These are phyloP conservation scores for Pheosia gnoma DNA, from an alignment of 2,888 invertebrate genomes.

Conservation along the genomic window DNA sequence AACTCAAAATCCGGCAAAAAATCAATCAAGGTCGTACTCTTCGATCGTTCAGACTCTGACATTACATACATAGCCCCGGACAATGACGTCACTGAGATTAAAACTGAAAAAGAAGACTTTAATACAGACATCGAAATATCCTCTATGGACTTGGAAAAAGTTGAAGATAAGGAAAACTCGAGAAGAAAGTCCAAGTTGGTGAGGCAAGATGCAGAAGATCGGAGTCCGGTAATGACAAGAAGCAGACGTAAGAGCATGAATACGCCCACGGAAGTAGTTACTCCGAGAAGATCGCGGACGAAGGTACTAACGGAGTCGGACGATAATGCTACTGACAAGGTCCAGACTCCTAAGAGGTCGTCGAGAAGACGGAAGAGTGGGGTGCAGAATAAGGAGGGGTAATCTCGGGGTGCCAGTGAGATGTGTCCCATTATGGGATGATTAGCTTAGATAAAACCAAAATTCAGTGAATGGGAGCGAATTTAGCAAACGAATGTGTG, in stretches of 20 bases:
- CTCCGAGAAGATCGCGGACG: constrained; percentile 41
- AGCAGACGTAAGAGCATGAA: constrained; percentile 56
- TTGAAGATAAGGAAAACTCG: constrained; percentile 51
- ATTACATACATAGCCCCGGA: constrained; percentile 22
- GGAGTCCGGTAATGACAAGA: constrained; percentile 39
- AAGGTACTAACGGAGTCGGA: constrained; percentile 44
- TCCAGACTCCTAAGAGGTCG: constrained; percentile 38
- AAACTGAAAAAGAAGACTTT: constrained; percentile 9
- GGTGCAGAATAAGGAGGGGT: constrained; percentile 18
- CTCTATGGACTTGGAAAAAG: constrained; percentile 42
- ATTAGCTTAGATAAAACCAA: not conserved
- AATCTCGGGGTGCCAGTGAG: constrained; percentile 15
- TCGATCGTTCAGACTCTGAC: constrained; percentile 50
- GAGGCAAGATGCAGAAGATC: constrained; percentile 57
- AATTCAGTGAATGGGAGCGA: not conserved
- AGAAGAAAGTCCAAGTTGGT: constrained; percentile 44
- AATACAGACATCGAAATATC: constrained; percentile 38
- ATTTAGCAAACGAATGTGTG: not conserved
- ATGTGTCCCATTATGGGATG: not conserved
- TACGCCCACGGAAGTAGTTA: constrained; percentile 29
- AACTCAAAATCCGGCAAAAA: constrained; percentile 54
- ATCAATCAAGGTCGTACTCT: constrained; percentile 67
- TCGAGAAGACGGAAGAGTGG: constrained; percentile 39
- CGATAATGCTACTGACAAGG: constrained; percentile 31
- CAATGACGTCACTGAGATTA: constrained; percentile 13